Base-by-base conservation (phyloP, 2,797 vertebrate genomes). In the Chrosomus eos region DNA sequence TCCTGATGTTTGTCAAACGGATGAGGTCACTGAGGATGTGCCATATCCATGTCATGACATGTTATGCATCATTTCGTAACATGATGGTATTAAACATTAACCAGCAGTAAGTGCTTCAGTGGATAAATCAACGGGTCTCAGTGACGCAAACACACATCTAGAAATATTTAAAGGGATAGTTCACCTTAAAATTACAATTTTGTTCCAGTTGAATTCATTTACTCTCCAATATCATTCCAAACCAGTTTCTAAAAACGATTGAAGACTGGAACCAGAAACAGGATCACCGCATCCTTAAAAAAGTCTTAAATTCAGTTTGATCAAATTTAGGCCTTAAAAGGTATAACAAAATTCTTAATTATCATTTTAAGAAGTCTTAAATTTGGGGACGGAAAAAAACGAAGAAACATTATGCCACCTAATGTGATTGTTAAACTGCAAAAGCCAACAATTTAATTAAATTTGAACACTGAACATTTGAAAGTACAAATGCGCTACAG, bases 1-100 rank as follows among this genome's bases (percentile, higher is more conserved):
- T 14, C 14, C 31, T 40, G 33, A 53, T 74, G 64, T 48, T 77
- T 45, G 33, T 4, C 6, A 7, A 75, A 67, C 19, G n/a, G 18
- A 60, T 66, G 40, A 48, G 62, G 83, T 78, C 75, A 36, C 66
- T 13, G 58, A 36, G n/a, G 31, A 64, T 62, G 45, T 60, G 66
- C 28, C 71, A 64, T 11, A 60, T 81, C 28, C 68, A 75, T 68
- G 81, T 80, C 76, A 68, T 75, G 62, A 80, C 81, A 75, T 60
- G 40, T 28, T 7, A 72, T 21, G 2, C 66, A 66, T 40, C 7
- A 76, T 64, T 70, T 48, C 43, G 21, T 70, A 82, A 78, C 51
- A 48, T 67, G 1, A 53, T 18, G 13, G 3, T 14, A 16, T 64
- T 48, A 40, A 70, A 75, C 28, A 83, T 87, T 83, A 80, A 83